Percentiles rank a stretch among this genome's conserved stretches.
phyloP scores from a whole-genome alignment of 1,140 invertebrate species.

The Mycetomoellerius zeteki region DNA sequence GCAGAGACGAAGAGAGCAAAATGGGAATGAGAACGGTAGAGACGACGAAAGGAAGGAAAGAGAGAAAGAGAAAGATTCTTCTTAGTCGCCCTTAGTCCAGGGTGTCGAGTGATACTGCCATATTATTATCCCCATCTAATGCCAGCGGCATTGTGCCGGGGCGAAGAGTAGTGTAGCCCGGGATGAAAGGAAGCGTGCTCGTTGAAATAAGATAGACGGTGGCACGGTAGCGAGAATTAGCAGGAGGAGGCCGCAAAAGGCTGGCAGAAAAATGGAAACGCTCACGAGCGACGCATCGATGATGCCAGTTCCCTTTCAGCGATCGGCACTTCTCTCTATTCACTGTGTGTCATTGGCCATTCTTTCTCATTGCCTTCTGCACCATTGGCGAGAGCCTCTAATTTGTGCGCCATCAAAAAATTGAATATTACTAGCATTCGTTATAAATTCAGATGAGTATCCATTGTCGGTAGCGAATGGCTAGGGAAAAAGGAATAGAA shows the following conservation, averaged over 20 bases:
- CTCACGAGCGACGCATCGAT: constrained; percentile 34
- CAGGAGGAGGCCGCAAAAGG: constrained; percentile 7
- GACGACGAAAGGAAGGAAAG: constrained; percentile 15
- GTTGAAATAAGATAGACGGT: constrained; percentile 70
- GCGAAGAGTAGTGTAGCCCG: constrained; percentile 50
- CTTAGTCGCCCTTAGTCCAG: constrained; percentile 59
- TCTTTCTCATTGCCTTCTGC: background rate
- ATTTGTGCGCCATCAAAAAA: constrained; percentile 55
- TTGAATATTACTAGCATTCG: constrained; percentile 59
- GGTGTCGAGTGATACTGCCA: constrained; percentile 66
- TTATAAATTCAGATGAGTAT: constrained; percentile 68
- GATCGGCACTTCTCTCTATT: constrained; percentile 55
- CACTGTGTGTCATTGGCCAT: constrained; percentile 31
- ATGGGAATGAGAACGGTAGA: background rate
- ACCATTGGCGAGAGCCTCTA: constrained; percentile 40
- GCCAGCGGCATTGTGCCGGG: constrained; percentile 59
- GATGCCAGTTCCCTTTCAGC: constrained; percentile 37
- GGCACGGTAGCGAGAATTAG: background rate
- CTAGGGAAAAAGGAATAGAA: background rate
- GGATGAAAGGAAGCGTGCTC: constrained; percentile 74
- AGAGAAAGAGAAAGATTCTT: constrained; percentile 48
- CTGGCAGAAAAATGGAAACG: constrained; percentile 58
- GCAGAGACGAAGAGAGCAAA: background rate
- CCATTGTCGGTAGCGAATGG: constrained; percentile 40
- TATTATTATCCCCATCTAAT: constrained; percentile 73